Evolutionary conservation across 53 echinoderm and acorn worm genomes (phyloP).

Genomic region (Stichopus horrens): DNA sequence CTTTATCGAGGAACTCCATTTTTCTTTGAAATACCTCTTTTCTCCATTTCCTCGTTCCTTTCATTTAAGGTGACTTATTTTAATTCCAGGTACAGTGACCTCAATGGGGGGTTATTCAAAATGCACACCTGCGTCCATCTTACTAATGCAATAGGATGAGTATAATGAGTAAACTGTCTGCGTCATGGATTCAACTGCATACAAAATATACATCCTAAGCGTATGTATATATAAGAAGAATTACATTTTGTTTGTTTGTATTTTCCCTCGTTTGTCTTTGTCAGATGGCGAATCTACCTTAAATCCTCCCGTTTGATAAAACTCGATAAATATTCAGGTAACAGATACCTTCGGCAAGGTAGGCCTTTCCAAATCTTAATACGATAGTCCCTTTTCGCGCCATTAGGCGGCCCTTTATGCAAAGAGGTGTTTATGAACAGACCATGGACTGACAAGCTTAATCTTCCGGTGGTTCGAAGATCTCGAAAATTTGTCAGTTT

Average conservation of each 20-base stretch:
- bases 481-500: slow-evolving; percentile 8
- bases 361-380: slow-evolving; percentile 15
- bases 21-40: no score
- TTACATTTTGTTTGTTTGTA: no score
- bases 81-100: neutral
- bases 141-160: neutral
- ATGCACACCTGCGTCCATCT: neutral
- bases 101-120: neutral
- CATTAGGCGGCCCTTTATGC: slow-evolving; percentile 19
- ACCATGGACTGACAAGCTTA: slow-evolving; percentile 8
- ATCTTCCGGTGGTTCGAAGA: slow-evolving; percentile 6
- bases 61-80: neutral
- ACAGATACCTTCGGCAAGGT: neutral
- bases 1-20: no score
- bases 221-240: no score
- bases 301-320: neutral
- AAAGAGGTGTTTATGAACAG: slow-evolving; percentile 30
- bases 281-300: neutral
- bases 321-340: neutral
- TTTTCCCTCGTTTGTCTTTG: neutral
- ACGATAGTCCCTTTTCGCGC: slow-evolving; percentile 25
- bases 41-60: neutral
- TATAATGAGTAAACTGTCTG: no score
- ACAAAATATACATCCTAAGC: no score
- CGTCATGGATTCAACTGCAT: no score